These are phyloP conservation scores for Yponomeuta malinellus DNA, from an alignment of 2,888 invertebrate species.

Conservation along the genomic window DNA sequence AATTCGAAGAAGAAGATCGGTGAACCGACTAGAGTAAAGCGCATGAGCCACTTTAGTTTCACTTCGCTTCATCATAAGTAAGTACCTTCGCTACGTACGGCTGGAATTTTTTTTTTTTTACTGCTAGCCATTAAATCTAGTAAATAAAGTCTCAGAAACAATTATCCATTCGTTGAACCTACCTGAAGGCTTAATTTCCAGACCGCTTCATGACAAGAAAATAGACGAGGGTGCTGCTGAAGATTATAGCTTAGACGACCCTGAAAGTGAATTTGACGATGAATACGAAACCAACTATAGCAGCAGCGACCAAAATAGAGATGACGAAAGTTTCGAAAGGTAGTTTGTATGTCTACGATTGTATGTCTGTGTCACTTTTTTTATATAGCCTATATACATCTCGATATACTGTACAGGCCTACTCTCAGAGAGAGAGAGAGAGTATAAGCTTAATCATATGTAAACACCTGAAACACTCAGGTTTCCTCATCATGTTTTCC, in stretches of 20 bases:
- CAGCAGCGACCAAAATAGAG: slow-evolving; percentile 16
- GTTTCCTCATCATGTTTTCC: no score
- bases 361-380: no score
- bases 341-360: not conserved
- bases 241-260: slow-evolving; percentile 27
- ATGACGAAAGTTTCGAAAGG: not conserved
- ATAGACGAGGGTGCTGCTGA: slow-evolving; percentile 31
- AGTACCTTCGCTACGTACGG: not conserved
- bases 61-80: not conserved
- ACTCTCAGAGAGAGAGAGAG: no score
- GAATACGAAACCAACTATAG: slow-evolving; percentile 41
- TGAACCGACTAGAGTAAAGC: slow-evolving; percentile 45
- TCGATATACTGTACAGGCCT: no score
- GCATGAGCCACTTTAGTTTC: slow-evolving; percentile 35
- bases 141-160: not conserved
- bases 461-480: no score
- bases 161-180: not conserved
- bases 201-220: slow-evolving; percentile 15
- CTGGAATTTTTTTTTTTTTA: no score
- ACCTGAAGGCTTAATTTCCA: not conserved
- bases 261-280: slow-evolving; percentile 36
- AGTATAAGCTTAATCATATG: no score
- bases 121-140: not conserved
- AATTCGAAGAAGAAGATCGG: slow-evolving; percentile 30
- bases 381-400: no score